Evolutionary conservation across 2,888 invertebrate species (phyloP).

Genomic region (Gibbula magus): DNA sequence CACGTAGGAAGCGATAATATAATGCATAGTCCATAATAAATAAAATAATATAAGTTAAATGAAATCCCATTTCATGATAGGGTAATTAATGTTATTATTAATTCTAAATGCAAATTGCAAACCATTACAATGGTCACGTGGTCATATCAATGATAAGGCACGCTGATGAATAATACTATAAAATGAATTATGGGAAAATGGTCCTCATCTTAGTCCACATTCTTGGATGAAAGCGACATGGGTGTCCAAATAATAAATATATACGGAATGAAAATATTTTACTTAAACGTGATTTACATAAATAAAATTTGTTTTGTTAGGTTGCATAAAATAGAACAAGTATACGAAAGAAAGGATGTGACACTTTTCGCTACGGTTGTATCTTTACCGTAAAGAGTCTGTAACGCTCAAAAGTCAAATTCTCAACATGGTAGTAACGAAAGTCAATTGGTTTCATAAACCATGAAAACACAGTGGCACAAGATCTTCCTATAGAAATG

Average conservation of each 20-base stretch:
- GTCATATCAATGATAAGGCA: slow-evolving; percentile 13
- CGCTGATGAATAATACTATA: slow-evolving; percentile 12
- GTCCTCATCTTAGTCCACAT: background rate
- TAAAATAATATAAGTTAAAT: slow-evolving; percentile 22
- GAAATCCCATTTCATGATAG: slow-evolving; percentile 19
- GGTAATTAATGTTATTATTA: slow-evolving; percentile 4
- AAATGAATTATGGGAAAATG: slow-evolving; percentile 11
- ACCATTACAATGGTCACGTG: background rate
- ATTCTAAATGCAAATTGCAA: slow-evolving; percentile 3
- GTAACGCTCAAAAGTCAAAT: background rate
- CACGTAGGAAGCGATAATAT: slow-evolving; percentile 6
- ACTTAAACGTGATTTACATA: slow-evolving; percentile 19
- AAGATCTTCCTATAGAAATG: background rate
- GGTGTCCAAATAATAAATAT: slow-evolving; percentile 29
- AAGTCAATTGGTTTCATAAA: background rate
- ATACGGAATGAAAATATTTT: slow-evolving; percentile 14
- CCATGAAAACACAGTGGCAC: background rate
- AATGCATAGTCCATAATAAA: slow-evolving; percentile 18
- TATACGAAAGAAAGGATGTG: slow-evolving; percentile 14
- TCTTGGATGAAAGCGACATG: slow-evolving; percentile 23
- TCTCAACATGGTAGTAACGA: background rate
- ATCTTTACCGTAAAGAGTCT: slow-evolving; percentile 8
- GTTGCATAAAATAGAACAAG: slow-evolving; percentile 6
- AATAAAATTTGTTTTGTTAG: slow-evolving; percentile 26
- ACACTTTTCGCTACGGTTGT: background rate